Conservation (phyloP, 2,888 invertebrate species). For the Orthosia cruda region DNA sequence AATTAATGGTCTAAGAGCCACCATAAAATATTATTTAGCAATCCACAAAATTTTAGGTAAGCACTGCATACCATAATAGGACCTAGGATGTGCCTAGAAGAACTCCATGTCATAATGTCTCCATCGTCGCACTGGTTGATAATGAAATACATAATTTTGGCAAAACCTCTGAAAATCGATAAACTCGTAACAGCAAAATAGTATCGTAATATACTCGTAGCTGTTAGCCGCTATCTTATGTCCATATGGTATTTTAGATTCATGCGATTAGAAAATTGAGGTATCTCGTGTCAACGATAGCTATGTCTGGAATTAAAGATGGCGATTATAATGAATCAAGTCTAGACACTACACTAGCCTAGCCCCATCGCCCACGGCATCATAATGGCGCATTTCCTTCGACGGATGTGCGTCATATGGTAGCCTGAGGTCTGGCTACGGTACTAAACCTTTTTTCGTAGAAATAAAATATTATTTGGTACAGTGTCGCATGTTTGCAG, state of each 20-base stretch:
- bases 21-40: background rate
- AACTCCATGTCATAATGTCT: background rate
- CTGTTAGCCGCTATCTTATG: no score
- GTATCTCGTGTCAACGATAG: background rate
- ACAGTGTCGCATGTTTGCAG: background rate
- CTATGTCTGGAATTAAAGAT: background rate
- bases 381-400: constrained; percentile 48
- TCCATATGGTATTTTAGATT: constrained; percentile 2
- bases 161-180: background rate
- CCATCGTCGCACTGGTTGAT: background rate
- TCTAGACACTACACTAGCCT: constrained; percentile 45
- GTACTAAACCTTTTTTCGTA: constrained; percentile 14
- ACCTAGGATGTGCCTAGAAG: background rate
- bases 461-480: background rate
- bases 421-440: background rate
- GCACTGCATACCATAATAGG: background rate
- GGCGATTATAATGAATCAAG: constrained; percentile 17
- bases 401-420: constrained; percentile 45
- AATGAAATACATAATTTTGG: no score
- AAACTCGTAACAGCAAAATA: no score
- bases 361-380: constrained; percentile 43
- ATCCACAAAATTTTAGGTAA: background rate
- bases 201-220: no score
- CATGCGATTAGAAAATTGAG: background rate
- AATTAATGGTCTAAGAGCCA: no score